Base-by-base conservation (phyloP, 2,888 invertebrate genomes). In the Lymantria monacha region DNA sequence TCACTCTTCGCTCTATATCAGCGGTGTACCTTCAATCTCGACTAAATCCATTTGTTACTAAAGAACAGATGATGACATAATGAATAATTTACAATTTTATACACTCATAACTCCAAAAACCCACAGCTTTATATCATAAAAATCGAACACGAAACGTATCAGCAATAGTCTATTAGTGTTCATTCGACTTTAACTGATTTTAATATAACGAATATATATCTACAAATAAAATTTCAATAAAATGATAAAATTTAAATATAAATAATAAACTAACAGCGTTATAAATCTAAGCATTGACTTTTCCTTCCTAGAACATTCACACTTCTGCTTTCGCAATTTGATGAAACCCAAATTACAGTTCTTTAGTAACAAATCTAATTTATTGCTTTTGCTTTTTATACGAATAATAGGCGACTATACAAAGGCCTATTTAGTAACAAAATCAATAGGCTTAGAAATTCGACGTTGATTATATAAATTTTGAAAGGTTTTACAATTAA, bases 401-500 rank as follows among this genome's bases (percentile, higher is more conserved):
- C 40, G 54, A 54, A 53, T 48, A 55, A 54, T 51, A 14, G 44
- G 44, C 13, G 12, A 13, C 22, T 40, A 11, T 12, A 48, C 48
- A 48, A 51, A 7, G 31, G 40, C 30, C 51, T 14, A 44, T 51
- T 56, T 55, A 56, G 53, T 59, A 53, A 30, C 3, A 31, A 48
- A 51, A 51, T 55, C 63, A 63, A 56, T 63, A 46, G 42, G 45
- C 46, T 53, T 42, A n/a, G 30, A 44, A 49, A 46, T 47, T 31
- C 33, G 22, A 47, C 45, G 42, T 52, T 12, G 51, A 49, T 49
- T 52, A 44, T 52, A 43, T 30, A 30, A 22, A 22, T 22, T 44
- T 38, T 5, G 44, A 44, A 12, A 44, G 36, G 36, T 15, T 51
- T 30, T 9, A 30, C 31, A 44, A 51, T 44, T 44, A 44, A 44